Conservation (phyloP, 2,113 vertebrate genomes). For the Oostethus manadensis region DNA sequence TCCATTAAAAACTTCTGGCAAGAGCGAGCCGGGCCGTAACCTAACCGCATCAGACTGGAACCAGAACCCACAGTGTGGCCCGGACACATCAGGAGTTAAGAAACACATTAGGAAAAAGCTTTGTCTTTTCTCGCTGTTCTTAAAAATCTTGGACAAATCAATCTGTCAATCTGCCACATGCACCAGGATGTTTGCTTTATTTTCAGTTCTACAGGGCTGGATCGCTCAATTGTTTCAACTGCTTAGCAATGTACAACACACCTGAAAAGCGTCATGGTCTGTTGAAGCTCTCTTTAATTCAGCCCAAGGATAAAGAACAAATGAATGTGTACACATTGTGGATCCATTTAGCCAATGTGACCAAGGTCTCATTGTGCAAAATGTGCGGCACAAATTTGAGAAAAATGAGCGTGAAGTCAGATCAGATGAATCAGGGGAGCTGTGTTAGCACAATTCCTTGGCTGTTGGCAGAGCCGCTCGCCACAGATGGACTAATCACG, state of each 20-base stretch:
- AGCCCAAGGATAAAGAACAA: conserved; percentile 46
- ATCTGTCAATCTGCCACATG: conserved; percentile 28
- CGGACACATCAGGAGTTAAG: conserved; percentile 45
- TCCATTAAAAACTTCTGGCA: conserved; percentile 60
- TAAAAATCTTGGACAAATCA: conserved; percentile 28
- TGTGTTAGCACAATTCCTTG: conserved; percentile 54
- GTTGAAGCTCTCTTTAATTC: conserved; percentile 31
- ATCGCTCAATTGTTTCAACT: conserved; percentile 41
- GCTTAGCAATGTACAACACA: conserved; percentile 28
- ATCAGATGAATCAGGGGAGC: conserved; percentile 49
- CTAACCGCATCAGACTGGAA: conserved; percentile 56
- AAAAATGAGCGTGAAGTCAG: conserved; percentile 56
- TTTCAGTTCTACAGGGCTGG: conserved; percentile 19
- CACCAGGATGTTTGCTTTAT: conserved; percentile 27
- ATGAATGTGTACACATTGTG: conserved; percentile 51
- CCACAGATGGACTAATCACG: conserved; percentile 62
- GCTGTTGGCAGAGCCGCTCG: conserved; percentile 49
- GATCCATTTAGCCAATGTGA: conserved; percentile 53
- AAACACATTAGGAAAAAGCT: conserved; percentile 47
- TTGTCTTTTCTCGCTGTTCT: conserved; percentile 41
- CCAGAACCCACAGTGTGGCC: conserved; percentile 47
- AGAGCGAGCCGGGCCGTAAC: conserved; percentile 51
- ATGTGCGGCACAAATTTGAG: conserved; percentile 30
- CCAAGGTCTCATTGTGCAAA: conserved; percentile 51
- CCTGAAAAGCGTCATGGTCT: conserved; percentile 44